These are phyloP conservation scores for Nephrotoma flavescens DNA, from an alignment of 2,888 invertebrate genomes.

Conservation along the genomic window DNA sequence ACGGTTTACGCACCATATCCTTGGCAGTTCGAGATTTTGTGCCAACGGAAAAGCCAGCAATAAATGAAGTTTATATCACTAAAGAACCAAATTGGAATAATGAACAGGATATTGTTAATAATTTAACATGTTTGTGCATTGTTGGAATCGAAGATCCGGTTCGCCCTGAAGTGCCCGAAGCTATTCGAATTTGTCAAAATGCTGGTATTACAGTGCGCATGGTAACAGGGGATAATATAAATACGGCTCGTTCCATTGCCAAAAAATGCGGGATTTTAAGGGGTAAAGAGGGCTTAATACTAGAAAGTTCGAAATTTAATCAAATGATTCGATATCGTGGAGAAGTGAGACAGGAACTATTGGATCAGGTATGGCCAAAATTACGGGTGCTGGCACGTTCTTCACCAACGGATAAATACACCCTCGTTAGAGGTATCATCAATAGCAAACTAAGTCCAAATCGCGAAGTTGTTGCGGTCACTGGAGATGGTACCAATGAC, in stretches of 20 bases:
- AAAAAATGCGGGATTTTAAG: constrained; percentile 92
- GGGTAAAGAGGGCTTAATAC: constrained; percentile 84
- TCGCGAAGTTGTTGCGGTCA: constrained; percentile 95
- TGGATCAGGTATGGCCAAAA: constrained; percentile 96
- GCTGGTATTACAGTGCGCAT: constrained; percentile 98
- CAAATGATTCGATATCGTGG: constrained; percentile 71
- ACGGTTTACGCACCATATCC: constrained; percentile 93
- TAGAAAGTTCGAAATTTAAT: constrained; percentile 98
- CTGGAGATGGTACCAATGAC: constrained; percentile 97
- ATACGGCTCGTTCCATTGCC: constrained; percentile 96
- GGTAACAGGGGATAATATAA: constrained; percentile 99
- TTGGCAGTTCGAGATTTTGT: constrained; percentile 92
- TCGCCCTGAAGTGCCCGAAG: constrained; percentile 57
- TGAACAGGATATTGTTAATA: constrained; percentile 82
- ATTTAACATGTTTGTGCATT: constrained; percentile 70
- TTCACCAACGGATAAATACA: constrained; percentile 96
- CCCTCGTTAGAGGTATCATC: constrained; percentile 95
- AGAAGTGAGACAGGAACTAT: constrained; percentile 81
- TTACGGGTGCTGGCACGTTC: constrained; percentile 93
- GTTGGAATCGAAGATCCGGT: constrained; percentile 49
- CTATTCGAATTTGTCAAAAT: constrained; percentile 89
- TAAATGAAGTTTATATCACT: constrained; percentile 84
- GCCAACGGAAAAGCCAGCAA: constrained; percentile 67
- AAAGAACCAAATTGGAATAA: constrained; percentile 94
- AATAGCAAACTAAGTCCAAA: constrained; percentile 81